phyloP scores from a whole-genome alignment of 2,888 invertebrate species.

The Plebejus argus region DNA sequence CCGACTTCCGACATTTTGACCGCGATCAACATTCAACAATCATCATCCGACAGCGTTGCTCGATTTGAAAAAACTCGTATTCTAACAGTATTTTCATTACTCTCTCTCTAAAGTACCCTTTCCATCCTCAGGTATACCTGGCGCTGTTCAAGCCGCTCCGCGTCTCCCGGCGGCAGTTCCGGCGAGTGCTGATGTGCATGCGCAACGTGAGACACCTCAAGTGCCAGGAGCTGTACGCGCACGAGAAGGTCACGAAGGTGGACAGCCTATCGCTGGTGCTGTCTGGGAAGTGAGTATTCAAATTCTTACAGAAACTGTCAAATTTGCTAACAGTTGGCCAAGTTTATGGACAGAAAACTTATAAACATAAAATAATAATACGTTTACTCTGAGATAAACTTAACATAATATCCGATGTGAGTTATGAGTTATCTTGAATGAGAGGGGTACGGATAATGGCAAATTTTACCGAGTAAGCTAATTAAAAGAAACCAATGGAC shows the following conservation, averaged over 20 bases:
- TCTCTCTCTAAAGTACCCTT: not conserved
- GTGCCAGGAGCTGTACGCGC: conserved; percentile 92
- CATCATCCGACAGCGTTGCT: no score
- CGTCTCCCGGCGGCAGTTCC: conserved; percentile 90
- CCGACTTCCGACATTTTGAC: no score
- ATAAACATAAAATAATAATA: no score
- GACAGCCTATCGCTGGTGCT: conserved; percentile 92
- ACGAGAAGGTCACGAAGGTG: conserved; percentile 93
- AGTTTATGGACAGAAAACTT: no score
- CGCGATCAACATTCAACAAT: no score
- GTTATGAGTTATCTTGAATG: not conserved
- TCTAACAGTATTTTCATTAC: no score
- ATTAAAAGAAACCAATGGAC: no score
- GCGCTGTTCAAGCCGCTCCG: conserved; percentile 91
- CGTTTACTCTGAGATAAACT: no score
- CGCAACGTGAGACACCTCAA: conserved; percentile 89
- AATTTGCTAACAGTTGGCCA: no score
- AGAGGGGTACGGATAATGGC: not conserved
- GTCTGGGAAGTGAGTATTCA: conserved; percentile 89
- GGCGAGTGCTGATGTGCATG: conserved; percentile 90
- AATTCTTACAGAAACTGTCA: no score
- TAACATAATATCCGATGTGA: not conserved
- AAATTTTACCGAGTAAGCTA: no score
- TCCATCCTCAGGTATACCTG: conserved; percentile 84
- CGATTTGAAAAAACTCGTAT: no score